Base-by-base conservation (phyloP, 2,888 invertebrate species). In the Chymomyza amoena region DNA sequence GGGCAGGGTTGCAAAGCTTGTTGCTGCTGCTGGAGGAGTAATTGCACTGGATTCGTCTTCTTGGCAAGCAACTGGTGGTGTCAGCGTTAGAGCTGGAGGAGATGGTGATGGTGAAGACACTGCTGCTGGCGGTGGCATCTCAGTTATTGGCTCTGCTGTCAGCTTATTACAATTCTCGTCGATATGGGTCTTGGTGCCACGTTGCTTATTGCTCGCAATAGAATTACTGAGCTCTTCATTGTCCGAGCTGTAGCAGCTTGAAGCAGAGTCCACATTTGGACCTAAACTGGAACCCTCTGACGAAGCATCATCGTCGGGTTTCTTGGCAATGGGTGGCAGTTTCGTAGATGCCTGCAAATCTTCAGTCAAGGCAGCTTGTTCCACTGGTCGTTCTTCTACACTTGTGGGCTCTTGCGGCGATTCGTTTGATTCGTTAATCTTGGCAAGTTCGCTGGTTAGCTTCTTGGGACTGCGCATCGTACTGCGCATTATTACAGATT, bases 211-310 rank as follows among this genome's bases (percentile, higher is more conserved):
- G 16, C 45, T 64, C 32, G 0, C 62, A 68, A n/a, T 66, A 68
- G 50, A 25, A 5, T 18, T 13, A 13, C 51, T 64, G n/a, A 28
- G 65, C 62, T 91, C 90, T 64, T 92, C 92, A 60, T 88, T 90
- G 66, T 91, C 92, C 2, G 91, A 89, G 64, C 93, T 93, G 61
- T 93, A 91, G 54, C 94, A 94, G 79, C 94, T 94, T 68, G 94
- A 93, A 66, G 94, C 93, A 50, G 94, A 94, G 91, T 96, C 95
- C 32, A 95, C 92, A 76, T 95, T 93, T 16, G 95, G 95, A 64
- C 95, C 95, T 20, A 95, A 93, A 84, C 95, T 95, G 0, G 95
- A 95, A 54, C 94, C 93, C 61, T 88, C 87, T 84, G 95, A 95
- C 77, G 90, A 90, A 36, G 68, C 82, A 4, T 76, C 81, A 0